Evolutionary conservation across 2,113 vertebrate species (phyloP), one percentile per base, ranked within the genome.

Genomic region (Serilophus lunatus): DNA sequence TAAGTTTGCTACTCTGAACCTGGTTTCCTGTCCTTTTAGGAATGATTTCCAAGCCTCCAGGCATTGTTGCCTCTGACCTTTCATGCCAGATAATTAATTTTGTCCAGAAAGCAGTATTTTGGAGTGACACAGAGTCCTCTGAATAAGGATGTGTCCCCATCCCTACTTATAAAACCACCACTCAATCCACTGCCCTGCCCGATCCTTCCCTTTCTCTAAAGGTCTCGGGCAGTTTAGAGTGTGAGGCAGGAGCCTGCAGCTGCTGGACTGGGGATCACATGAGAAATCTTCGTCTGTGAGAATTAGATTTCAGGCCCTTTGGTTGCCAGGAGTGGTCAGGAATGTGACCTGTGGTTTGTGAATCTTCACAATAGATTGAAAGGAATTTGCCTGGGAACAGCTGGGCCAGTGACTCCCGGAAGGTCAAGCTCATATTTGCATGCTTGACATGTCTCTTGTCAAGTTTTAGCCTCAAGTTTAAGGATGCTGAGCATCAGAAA

Each of bases 341-440:
- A 97, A 95, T 79, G 91, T 83, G 88, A 88, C 82, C 72, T 88
- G 95, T 94, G 95, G 94, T 93, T 96, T 94, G 59, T 86, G 80
- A 82, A 78, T 86, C 86, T 49, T 96, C 76, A 49, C 51, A 88
- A 56, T 63, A 82, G 86, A 78, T 54, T 20, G 44, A 47, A 86
- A 90, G 74, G 95, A 97, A 93, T 97, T 72, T 95, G 64, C 60
- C 72, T 83, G 31, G 40, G 71, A 93, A 42, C 83, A 96, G 65
- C 83, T 82, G 83, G 28, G 40, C 74, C 3, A 8, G 18, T 75
- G 83, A 65, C 72, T 96, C 45, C 61, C 7, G 2, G 40, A 93
- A 95, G 91, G 81, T 93, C 91, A 89, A 77, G 44, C 77, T 91
- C 84, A 68, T 93, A 36, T 93, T 75, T 90, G 51, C 35, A 33